A percentile compares a stretch with the other conserved stretches of the same genome.
Conservation (phyloP, 2,888 invertebrate genomes). For the Stenichneumon culpator region DNA sequence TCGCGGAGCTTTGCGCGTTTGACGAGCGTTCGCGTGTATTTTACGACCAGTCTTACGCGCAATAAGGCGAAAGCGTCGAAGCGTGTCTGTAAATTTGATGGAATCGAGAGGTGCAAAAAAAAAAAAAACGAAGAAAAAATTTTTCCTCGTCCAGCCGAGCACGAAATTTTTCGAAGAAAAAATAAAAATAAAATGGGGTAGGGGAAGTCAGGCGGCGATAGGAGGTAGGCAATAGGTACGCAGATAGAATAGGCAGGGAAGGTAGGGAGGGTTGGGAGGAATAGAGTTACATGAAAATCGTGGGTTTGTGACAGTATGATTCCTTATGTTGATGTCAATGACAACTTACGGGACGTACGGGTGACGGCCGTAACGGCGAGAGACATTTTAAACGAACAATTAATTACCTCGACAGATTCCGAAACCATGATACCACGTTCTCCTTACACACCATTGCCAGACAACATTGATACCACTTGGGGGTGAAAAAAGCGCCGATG, state of each 20-base stretch:
- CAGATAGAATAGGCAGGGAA: conserved; percentile 33
- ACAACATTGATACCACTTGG: conserved; percentile 87
- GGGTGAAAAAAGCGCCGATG: conserved; percentile 82
- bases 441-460: conserved; percentile 98
- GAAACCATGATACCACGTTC: conserved; percentile 99
- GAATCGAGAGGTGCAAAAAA: background rate
- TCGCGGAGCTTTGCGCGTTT: background rate
- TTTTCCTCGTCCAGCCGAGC: conserved; percentile 36
- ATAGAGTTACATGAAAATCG: conserved; percentile 64
- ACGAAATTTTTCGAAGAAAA: conserved; percentile 62
- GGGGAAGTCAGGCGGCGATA: conserved; percentile 44
- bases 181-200: conserved; percentile 62
- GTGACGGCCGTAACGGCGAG: background rate
- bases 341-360: background rate
- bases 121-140: background rate
- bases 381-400: background rate
- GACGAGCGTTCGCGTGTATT: background rate
- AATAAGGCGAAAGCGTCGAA: background rate
- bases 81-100: background rate
- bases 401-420: conserved; percentile 88
- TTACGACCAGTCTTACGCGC: background rate
- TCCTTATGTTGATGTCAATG: conserved; percentile 10
- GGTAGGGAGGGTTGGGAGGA: conserved; percentile 46
- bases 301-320: conserved; percentile 60
- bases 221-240: conserved; percentile 42